phyloP scores from a whole-genome alignment of 2,113 vertebrate genomes.

The Chlamydotis undulata region DNA sequence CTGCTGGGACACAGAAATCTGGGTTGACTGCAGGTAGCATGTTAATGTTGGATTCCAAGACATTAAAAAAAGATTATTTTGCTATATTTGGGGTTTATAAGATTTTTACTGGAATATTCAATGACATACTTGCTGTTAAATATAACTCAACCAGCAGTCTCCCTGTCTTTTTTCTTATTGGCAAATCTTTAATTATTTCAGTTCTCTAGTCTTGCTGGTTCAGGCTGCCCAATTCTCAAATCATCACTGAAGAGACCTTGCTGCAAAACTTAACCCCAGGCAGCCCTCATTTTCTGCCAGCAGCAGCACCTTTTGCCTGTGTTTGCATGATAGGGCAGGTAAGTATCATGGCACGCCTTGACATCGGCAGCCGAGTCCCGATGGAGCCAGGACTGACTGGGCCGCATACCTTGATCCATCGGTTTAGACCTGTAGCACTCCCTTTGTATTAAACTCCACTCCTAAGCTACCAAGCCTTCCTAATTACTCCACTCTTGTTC shows the following conservation, averaged over 20 bases:
- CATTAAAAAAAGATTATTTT: not conserved
- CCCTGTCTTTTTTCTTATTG: not conserved
- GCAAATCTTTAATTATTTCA: not conserved
- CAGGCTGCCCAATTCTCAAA: not conserved
- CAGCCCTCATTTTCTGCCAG: not conserved
- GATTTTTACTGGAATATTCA: not conserved
- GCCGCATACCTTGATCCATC: not conserved
- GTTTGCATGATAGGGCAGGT: not conserved
- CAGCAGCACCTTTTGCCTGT: not conserved
- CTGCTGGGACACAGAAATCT: not conserved
- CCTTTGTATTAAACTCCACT: not conserved
- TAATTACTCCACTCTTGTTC: not conserved
- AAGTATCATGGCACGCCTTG: not conserved
- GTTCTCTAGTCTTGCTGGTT: not conserved
- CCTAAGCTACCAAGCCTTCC: not conserved
- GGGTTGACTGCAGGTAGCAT: not conserved
- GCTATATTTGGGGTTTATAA: not conserved
- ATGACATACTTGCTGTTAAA: not conserved
- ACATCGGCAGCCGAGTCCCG: not conserved
- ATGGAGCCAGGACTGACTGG: not conserved
- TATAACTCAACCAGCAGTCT: not conserved
- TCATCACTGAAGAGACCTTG: not conserved
- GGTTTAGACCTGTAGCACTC: not conserved
- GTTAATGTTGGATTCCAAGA: not conserved
- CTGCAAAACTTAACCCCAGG: not conserved